phyloP scores from a whole-genome alignment of 2,888 invertebrate species.

The Petrophora chlorosata region DNA sequence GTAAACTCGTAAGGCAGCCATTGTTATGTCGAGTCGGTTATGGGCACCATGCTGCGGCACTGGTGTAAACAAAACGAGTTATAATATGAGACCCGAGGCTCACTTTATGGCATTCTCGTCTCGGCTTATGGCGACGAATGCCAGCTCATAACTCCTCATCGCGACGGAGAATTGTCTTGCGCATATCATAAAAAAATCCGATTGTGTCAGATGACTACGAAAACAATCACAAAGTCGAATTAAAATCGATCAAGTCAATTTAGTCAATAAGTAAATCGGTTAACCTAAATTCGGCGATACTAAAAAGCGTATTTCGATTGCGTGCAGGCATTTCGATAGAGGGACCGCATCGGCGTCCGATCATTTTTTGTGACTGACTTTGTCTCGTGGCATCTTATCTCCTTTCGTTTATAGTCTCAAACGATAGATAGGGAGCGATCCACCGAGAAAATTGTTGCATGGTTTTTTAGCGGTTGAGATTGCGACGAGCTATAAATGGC shows the following conservation, averaged over 20 bases:
- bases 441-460: constrained; percentile 68
- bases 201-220: constrained; percentile 16
- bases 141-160: constrained; percentile 42
- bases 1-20: constrained; percentile 58
- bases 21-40: constrained; percentile 72
- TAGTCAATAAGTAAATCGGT: constrained; percentile 24
- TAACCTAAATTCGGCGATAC: constrained; percentile 31
- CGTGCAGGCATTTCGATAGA: constrained; percentile 67
- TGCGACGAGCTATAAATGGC: constrained; percentile 79
- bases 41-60: constrained; percentile 48
- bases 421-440: constrained; percentile 67
- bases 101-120: constrained; percentile 66
- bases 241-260: constrained; percentile 20
- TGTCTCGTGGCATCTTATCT: constrained; percentile 57
- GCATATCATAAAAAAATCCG: constrained; percentile 15
- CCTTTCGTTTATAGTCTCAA: constrained; percentile 57
- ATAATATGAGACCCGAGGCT: constrained; percentile 58
- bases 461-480: constrained; percentile 77
- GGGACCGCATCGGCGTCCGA: constrained; percentile 44
- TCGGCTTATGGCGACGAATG: constrained; percentile 48
- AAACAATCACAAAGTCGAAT: constrained; percentile 11
- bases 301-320: constrained; percentile 56
- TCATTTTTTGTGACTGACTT: constrained; percentile 46
- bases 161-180: constrained; percentile 22
- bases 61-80: constrained; percentile 68